Evolutionary conservation across 23 tunicate genomes (phyloP).

Genomic region (Ciona savignyi): DNA sequence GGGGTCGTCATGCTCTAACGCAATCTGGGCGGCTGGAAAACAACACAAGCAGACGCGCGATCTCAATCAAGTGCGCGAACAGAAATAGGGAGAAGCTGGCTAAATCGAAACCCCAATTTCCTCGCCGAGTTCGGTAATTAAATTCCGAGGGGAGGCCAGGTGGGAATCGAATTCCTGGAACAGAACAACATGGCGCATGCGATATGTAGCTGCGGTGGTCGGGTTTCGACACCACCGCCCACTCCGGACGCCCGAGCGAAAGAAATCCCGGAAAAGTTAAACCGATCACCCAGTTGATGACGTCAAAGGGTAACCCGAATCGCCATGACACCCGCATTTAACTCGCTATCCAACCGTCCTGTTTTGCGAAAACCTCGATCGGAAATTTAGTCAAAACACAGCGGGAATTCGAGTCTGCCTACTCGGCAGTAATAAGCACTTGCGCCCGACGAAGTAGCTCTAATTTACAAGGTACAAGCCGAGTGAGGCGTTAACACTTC

Average conservation of each 20-base stretch:
- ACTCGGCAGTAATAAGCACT: neutral
- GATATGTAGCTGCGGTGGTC: neutral
- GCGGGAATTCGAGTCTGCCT: neutral
- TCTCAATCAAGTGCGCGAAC: neutral
- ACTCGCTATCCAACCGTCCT: neutral
- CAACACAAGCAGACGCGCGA: neutral
- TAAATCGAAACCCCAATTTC: neutral
- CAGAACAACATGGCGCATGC: neutral
- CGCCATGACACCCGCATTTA: neutral
- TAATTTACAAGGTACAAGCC: neutral
- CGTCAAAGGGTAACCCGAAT: neutral
- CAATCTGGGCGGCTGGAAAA: neutral
- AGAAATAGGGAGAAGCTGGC: neutral
- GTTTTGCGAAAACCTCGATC: neutral
- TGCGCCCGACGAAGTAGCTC: neutral
- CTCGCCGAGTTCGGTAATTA: neutral
- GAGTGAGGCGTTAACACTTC: neutral
- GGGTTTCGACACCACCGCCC: neutral
- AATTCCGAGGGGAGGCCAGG: neutral
- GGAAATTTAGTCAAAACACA: neutral
- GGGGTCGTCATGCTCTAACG: neutral
- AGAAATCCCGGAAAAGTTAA: neutral
- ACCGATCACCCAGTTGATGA: neutral
- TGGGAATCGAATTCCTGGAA: neutral
- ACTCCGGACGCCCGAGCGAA: neutral